Percentiles rank a stretch among this genome's conserved stretches.
phyloP scores from a whole-genome alignment of 2,113 vertebrate genomes.

The Progne subis region DNA sequence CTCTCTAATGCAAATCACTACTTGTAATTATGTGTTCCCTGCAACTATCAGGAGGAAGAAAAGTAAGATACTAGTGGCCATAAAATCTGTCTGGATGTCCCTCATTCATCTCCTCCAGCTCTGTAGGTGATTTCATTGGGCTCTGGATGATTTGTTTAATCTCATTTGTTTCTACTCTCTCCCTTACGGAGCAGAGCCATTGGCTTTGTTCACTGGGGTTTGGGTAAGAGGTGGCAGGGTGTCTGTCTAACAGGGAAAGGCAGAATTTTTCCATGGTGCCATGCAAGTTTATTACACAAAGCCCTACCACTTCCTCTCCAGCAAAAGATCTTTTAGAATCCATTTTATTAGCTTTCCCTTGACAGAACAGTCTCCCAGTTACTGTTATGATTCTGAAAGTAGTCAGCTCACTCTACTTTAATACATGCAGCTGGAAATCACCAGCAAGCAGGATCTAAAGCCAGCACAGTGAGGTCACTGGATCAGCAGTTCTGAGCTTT shows the following conservation, averaged over 20 bases:
- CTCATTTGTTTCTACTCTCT: not conserved
- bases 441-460: not conserved
- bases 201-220: not conserved
- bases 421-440: not conserved
- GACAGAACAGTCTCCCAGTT: not conserved
- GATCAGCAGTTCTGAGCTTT: not conserved
- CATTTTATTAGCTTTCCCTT: not conserved
- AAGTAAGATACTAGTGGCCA: not conserved
- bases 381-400: not conserved
- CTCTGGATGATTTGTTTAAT: not conserved
- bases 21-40: constrained; percentile 53
- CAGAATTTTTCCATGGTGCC: not conserved
- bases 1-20: constrained; percentile 55
- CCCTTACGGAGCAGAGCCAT: not conserved
- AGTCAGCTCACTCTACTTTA: not conserved
- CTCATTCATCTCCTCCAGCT: not conserved
- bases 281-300: not conserved
- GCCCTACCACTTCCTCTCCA: not conserved
- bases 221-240: not conserved
- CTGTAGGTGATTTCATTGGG: not conserved
- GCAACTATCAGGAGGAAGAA: not conserved
- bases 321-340: not conserved
- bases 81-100: not conserved
- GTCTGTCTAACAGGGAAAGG: not conserved
- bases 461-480: not conserved